phyloP scores from a whole-genome alignment of 2,888 invertebrate species.

The Folsomia candida region DNA sequence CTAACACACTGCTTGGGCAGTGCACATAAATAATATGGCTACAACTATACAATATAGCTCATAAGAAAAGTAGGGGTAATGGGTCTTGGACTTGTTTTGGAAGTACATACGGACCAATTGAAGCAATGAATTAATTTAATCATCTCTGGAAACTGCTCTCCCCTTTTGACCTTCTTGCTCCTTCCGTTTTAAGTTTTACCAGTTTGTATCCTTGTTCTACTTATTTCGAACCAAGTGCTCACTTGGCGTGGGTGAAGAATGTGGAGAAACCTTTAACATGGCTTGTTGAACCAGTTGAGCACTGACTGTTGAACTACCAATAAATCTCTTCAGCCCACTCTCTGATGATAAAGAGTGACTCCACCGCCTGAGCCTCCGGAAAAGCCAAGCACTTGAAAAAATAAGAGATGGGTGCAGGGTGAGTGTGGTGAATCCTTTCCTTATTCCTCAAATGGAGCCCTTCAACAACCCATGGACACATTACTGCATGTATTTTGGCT shows the following conservation, averaged over 20 bases:
- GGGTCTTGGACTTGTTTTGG: too few relatives aligned
- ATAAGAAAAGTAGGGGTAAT: too few relatives aligned
- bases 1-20: too few relatives aligned
- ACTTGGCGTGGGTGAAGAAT: background rate
- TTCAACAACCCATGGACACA: too few relatives aligned
- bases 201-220: background rate
- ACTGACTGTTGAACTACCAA: constrained; percentile 8
- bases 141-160: background rate
- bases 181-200: background rate
- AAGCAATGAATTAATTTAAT: background rate
- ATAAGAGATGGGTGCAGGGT: too few relatives aligned
- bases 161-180: background rate
- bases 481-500: too few relatives aligned
- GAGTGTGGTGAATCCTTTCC: too few relatives aligned
- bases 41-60: too few relatives aligned
- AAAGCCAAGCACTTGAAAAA: constrained; percentile 1
- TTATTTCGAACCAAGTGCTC: background rate
- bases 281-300: too few relatives aligned
- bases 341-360: constrained; percentile 12
- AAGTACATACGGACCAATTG: too few relatives aligned
- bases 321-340: constrained; percentile 11
- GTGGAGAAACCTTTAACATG: too few relatives aligned
- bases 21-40: too few relatives aligned
- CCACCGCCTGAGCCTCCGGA: background rate
- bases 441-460: background rate